phyloP scores from a whole-genome alignment of 2,797 vertebrate species.

The Spinus pinus region DNA sequence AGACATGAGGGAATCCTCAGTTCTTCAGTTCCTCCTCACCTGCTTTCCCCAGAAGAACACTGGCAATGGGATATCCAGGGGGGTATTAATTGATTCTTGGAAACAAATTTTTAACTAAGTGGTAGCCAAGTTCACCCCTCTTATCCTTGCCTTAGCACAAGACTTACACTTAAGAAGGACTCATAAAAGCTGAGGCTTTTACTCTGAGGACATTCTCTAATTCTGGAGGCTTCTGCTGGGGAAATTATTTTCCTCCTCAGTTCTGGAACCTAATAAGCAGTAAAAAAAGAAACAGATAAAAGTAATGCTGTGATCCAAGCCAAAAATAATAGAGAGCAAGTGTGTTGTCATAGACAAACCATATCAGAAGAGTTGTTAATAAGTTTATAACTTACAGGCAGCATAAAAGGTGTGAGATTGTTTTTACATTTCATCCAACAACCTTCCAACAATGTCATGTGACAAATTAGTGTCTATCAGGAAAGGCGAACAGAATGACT shows the following conservation, averaged over 20 bases:
- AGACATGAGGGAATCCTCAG: neutral
- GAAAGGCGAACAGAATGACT: neutral
- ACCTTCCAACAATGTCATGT: neutral
- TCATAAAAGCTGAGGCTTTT: neutral
- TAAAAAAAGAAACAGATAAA: neutral
- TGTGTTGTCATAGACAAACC: neutral
- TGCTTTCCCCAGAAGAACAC: neutral
- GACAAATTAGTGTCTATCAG: neutral
- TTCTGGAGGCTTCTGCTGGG: neutral
- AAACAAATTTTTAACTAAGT: neutral
- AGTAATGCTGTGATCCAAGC: neutral
- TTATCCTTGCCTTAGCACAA: neutral
- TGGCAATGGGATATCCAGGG: neutral
- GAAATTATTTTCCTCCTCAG: neutral
- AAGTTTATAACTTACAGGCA: neutral
- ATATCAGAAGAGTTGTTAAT: neutral
- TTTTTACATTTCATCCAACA: neutral
- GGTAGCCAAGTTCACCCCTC: neutral
- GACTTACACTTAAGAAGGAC: neutral
- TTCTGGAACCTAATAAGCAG: neutral
- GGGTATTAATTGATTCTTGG: neutral
- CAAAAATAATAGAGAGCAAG: constrained; percentile 1
- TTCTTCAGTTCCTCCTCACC: neutral
- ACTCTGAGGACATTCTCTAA: neutral
- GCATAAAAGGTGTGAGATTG: neutral